Base-by-base conservation (phyloP, 2,797 vertebrate genomes). In the Gila robusta region DNA sequence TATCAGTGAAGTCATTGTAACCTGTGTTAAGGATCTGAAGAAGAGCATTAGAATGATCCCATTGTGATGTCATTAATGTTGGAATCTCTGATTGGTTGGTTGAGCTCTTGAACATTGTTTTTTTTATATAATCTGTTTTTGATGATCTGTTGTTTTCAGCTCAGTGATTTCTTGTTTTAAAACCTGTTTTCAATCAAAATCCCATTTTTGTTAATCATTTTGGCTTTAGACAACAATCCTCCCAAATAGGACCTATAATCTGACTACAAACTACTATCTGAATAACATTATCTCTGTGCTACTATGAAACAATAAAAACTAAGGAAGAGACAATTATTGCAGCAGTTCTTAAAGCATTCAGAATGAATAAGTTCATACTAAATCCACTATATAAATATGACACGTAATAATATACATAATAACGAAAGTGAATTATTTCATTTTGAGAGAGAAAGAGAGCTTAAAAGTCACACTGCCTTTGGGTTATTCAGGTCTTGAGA, bases 391-490 rank as follows among this genome's bases (percentile, higher is more conserved):
- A 59, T 78, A 73, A 62, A 82, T 37, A 54, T 67, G 67, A n/a
- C 16, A 80, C 21, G 3, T 32, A 59, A 32, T 41, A 41, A 17
- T 62, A 21, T 47, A 67, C n/a, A 66, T 79, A 79, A 32, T 79
- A 69, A 41, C 26, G 49, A 35, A 12, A 70, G 78, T 84, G 79
- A 85, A 64, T 85, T 71, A 79, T 85, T 85, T 73, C 26, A 85
- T 85, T 80, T 85, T 56, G 70, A 35, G 37, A 69, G 70, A 76
- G 79, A 70, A 71, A 77, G 70, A 41, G 35, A 41, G 69, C 77
- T 83, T 87, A 69, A 74, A 87, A 84, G 62, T 86, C 80, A 82
- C 10, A 12, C 73, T 86, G 85, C 64, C 85, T 78, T 86, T 86
- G 73, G 72, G 64, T 78, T 87, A 71, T 87, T 56, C 77, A 49